A percentile compares a stretch with the other conserved stretches of the same genome.
phyloP scores from a whole-genome alignment of 1,140 invertebrate genomes.

The Diploscapter pachys region DNA sequence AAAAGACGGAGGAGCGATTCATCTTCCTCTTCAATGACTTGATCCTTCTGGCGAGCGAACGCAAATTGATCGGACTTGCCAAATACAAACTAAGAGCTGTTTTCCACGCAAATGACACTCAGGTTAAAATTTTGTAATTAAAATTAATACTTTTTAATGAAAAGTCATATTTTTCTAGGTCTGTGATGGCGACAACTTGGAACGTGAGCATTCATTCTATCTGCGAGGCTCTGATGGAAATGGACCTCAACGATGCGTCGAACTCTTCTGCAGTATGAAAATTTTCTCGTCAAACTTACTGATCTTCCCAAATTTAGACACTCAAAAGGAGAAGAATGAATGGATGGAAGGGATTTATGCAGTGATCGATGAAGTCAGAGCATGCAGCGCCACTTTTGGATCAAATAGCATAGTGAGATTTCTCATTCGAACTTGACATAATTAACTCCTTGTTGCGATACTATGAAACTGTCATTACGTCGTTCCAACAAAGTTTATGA shows the following conservation, averaged over 20 bases:
- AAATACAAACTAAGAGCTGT: slow-evolving; percentile 64
- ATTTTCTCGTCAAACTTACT: not conserved
- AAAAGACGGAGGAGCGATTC: slow-evolving; percentile 67
- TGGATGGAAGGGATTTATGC: slow-evolving; percentile 61
- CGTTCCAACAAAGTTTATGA: not conserved
- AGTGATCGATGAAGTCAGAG: slow-evolving; percentile 46
- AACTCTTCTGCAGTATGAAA: slow-evolving; percentile 37
- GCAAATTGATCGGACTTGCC: slow-evolving; percentile 59
- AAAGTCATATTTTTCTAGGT: slow-evolving; percentile 47
- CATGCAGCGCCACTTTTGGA: slow-evolving; percentile 23
- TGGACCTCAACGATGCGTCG: slow-evolving; percentile 63
- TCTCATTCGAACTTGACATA: no score
- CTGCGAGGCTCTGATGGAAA: slow-evolving; percentile 66
- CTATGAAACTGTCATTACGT: slow-evolving; percentile 13
- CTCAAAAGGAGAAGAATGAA: slow-evolving; percentile 63
- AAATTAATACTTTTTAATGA: no score
- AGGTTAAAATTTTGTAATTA: slow-evolving; percentile 55
- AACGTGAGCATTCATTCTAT: slow-evolving; percentile 67
- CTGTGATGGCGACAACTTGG: slow-evolving; percentile 66
- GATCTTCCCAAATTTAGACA: slow-evolving; percentile 46
- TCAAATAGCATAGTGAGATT: slow-evolving; percentile 6
- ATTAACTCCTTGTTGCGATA: no score
- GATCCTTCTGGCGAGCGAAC: slow-evolving; percentile 65
- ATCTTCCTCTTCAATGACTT: slow-evolving; percentile 69
- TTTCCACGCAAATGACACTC: slow-evolving; percentile 64